Percentiles rank a stretch among this genome's conserved stretches.
These are phyloP conservation scores for Eupithecia inturbata DNA, from an alignment of 2,888 invertebrate genomes.

Conservation along the genomic window DNA sequence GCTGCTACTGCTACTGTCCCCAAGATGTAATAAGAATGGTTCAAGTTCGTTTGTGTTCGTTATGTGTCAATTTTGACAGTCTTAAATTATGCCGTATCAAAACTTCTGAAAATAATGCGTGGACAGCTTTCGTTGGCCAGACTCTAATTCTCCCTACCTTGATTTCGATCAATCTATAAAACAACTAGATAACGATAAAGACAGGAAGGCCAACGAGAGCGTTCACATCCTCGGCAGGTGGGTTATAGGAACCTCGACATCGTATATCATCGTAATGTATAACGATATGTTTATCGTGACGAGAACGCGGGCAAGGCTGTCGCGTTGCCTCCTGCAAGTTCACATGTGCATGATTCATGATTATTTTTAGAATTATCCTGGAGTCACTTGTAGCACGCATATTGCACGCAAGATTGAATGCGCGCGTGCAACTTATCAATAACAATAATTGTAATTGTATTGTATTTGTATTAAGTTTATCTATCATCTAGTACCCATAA, in stretches of 20 bases:
- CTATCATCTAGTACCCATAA: too few relatives aligned
- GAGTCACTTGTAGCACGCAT: background rate
- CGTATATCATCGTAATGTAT: constrained; percentile 64
- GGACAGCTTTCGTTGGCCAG: too few relatives aligned
- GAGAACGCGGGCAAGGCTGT: constrained; percentile 69
- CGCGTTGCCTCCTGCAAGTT: constrained; percentile 65
- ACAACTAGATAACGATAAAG: background rate
- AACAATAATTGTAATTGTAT: too few relatives aligned
- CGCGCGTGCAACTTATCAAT: background rate
- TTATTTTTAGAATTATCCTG: constrained; percentile 11
- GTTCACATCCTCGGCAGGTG: constrained; percentile 24
- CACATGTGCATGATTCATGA: constrained; percentile 33
- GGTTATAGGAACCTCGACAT: constrained; percentile 32
- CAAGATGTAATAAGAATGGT: too few relatives aligned
- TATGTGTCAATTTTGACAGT: too few relatives aligned
- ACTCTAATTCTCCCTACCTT: too few relatives aligned
- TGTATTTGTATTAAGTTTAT: too few relatives aligned
- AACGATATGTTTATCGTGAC: constrained; percentile 58
- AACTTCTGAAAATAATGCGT: too few relatives aligned
- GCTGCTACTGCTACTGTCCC: too few relatives aligned
- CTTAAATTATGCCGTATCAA: too few relatives aligned
- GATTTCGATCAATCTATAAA: background rate
- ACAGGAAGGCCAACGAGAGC: constrained; percentile 18
- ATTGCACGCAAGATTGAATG: background rate
- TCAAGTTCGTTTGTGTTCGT: too few relatives aligned